Percentiles rank a stretch among this genome's conserved stretches.
Conservation (phyloP, 2,113 vertebrate genomes). For the Mugil cephalus region DNA sequence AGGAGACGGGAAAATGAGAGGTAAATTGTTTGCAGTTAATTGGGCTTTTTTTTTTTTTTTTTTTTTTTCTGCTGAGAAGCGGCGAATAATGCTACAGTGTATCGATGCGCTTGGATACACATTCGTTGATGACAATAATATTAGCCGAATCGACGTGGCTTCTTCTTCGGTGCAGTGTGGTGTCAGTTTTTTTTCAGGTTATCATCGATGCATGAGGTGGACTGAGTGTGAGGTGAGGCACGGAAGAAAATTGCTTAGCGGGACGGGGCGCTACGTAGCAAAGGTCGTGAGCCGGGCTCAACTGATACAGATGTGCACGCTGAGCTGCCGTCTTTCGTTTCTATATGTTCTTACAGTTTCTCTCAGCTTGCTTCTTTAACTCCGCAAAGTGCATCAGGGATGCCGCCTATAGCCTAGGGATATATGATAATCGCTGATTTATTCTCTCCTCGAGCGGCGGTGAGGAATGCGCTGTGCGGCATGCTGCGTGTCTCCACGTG, state of each 20-base stretch:
- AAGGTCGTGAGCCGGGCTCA: slow-evolving; percentile 23
- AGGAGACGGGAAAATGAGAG: slow-evolving; percentile 60
- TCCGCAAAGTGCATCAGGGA: slow-evolving; percentile 37
- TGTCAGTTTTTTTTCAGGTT: slow-evolving; percentile 15
- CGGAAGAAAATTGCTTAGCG: not conserved
- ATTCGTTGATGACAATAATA: slow-evolving; percentile 10
- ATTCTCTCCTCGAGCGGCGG: slow-evolving; percentile 50
- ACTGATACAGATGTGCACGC: not conserved
- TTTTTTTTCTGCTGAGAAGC: slow-evolving; percentile 36
- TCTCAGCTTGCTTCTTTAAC: not conserved
- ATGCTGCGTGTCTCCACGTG: slow-evolving; percentile 40
- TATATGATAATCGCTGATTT: slow-evolving; percentile 67
- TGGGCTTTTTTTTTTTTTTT: slow-evolving; percentile 52
- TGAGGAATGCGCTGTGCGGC: slow-evolving; percentile 26
- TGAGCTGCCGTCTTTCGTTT: not conserved
- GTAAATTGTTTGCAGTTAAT: slow-evolving; percentile 74
- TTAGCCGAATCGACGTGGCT: not conserved
- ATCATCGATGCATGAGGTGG: not conserved
- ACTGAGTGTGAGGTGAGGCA: not conserved
- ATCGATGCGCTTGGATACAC: slow-evolving; percentile 18
- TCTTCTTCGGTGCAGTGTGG: not conserved
- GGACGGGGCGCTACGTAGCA: not conserved
- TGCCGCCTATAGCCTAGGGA: slow-evolving; percentile 51
- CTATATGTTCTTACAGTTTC: not conserved
- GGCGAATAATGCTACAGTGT: not conserved